Evolutionary conservation across 2,888 invertebrate species (phyloP).

Genomic region (Galerucella nymphaeae): DNA sequence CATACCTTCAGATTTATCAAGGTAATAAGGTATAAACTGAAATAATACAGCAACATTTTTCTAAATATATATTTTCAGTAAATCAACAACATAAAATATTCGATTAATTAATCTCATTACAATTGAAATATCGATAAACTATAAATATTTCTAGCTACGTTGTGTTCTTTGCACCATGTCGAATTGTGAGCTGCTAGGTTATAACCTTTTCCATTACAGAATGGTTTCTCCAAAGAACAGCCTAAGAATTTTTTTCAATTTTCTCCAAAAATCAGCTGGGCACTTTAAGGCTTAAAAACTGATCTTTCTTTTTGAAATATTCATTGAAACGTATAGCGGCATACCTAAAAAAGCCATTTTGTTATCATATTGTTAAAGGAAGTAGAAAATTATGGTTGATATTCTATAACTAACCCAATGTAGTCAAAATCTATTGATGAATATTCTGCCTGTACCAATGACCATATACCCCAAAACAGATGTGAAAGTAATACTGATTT

Average conservation of each 20-base stretch:
- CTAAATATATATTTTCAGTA: constrained; percentile 17
- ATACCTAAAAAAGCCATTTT: constrained; percentile 67
- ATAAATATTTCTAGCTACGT: not conserved
- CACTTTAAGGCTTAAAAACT: constrained; percentile 61
- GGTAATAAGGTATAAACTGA: too few relatives aligned
- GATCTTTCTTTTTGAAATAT: constrained; percentile 76
- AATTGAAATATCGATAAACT: not conserved
- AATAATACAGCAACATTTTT: not conserved
- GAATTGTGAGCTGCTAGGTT: not conserved
- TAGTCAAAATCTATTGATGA: constrained; percentile 94
- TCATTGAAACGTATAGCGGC: constrained; percentile 78
- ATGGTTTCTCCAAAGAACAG: not conserved
- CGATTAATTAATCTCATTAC: constrained; percentile 5
- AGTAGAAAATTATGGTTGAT: too few relatives aligned
- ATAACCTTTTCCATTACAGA: not conserved
- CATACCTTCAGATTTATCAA: too few relatives aligned
- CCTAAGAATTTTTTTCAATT: not conserved
- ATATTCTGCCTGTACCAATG: constrained; percentile 87
- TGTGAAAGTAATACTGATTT: constrained; percentile 84
- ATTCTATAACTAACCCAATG: constrained; percentile 74
- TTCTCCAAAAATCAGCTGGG: constrained; percentile 16
- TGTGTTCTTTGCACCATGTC: not conserved
- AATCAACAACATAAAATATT: constrained; percentile 31
- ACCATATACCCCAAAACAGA: constrained; percentile 94
- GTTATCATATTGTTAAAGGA: too few relatives aligned